These are phyloP conservation scores for Gastrophysa polygoni DNA, from an alignment of 2,888 invertebrate genomes.

Conservation along the genomic window DNA sequence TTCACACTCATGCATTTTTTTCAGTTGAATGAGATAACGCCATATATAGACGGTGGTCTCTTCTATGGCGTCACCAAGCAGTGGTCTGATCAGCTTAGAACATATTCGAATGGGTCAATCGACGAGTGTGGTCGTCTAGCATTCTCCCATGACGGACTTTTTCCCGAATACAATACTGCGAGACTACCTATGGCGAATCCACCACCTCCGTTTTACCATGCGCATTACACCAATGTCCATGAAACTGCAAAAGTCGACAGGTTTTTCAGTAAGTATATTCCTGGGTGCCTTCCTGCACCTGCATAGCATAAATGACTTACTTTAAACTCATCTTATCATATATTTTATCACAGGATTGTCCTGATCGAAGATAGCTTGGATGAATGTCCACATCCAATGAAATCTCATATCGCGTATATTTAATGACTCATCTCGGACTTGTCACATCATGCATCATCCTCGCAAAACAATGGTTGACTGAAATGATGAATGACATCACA, in stretches of 20 bases:
- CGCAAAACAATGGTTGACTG: too few species aligned
- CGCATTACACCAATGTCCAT: conserved; percentile 51
- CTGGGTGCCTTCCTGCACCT: too few species aligned
- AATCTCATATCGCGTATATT: too few species aligned
- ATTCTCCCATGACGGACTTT: conserved; percentile 55
- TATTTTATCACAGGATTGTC: too few species aligned
- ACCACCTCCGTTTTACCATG: conserved; percentile 62
- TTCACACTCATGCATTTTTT: background rate
- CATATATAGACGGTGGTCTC: conserved; percentile 66
- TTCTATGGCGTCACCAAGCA: conserved; percentile 65
- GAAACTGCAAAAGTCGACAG: conserved; percentile 59
- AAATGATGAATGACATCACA: too few species aligned
- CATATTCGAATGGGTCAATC: conserved; percentile 59
- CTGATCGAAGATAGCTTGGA: too few species aligned
- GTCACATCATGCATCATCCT: too few species aligned
- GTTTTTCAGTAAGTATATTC: conserved; percentile 64
- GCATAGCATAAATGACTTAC: too few species aligned
- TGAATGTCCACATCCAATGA: too few species aligned
- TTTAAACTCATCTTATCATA: too few species aligned
- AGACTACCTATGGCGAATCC: conserved; percentile 65
- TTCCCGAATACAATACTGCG: conserved; percentile 61
- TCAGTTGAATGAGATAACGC: conserved; percentile 66
- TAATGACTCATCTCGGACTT: too few species aligned
- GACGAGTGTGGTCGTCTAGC: conserved; percentile 59
- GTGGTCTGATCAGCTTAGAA: conserved; percentile 64